Base-by-base conservation (phyloP, 2,888 invertebrate genomes). In the Melanargia galathea region DNA sequence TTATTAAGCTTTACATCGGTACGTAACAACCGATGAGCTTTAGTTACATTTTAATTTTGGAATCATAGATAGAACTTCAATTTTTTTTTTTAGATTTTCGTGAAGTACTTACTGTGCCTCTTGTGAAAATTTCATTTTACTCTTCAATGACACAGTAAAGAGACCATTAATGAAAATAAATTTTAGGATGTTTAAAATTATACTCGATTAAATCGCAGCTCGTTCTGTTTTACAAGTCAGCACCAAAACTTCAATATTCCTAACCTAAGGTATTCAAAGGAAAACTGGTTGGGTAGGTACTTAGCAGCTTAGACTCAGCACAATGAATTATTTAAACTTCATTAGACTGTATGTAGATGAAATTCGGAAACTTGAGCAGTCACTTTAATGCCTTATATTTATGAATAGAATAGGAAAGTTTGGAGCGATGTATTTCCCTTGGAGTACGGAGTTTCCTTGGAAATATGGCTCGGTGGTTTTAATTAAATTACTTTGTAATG, bases 311-410 rank as follows among this genome's bases (percentile, higher is more conserved):
- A 66, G 51, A 49, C 64, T 62, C 57, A 60, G 54, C 30, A 38
- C 62, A 57, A 58, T 69, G 64, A 70, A 69, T 70, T 64, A 69
- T 69, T 67, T 66, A 68, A 67, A 68, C 67, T 65, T 67, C 62
- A 70, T 69, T 68, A 69, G 20, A 60, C 45, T 35, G 11, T 48
- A 30, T 51, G 52, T 35, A 38, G 60, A 40, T 55, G 59, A 63
- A 60, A 63, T 64, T 64, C 64, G 20, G 45, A 55, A 65, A 65
- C 62, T 62, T 62, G 30, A 38, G 55, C 38, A 59, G 59, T 35
- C 38, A 55, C 54, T 35, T 60, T 60, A 63, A 60, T 60, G 60
- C 52, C 65, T 48, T 54, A 60, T 62, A 64, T 64, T 66, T 66
- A 66, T 66, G 66, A 66, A 66, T 66, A 61, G 61, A 63, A 56